These are phyloP conservation scores for Cynopterus sphinx DNA, from an alignment of 2,797 vertebrate species.

Conservation along the genomic window DNA sequence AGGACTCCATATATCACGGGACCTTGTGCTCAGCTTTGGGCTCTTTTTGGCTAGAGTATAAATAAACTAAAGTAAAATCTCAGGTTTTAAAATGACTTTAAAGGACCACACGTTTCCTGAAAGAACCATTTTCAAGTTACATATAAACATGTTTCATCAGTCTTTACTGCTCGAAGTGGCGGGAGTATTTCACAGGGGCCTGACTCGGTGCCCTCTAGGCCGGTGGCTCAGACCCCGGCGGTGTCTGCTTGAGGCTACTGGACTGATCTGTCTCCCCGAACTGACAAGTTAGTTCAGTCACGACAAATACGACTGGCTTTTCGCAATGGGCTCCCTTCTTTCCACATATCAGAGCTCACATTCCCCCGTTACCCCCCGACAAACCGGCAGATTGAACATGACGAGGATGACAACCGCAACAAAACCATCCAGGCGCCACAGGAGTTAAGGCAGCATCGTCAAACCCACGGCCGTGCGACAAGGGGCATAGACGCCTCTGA, in stretches of 20 bases:
- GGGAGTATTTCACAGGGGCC: conserved; percentile 72
- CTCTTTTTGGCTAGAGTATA: conserved; percentile 71
- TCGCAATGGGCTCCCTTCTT: not conserved
- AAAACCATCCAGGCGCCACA: not conserved
- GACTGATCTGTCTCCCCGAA: not conserved
- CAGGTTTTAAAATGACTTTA: conserved; percentile 84
- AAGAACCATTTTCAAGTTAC: conserved; percentile 83
- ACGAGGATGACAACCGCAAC: not conserved
- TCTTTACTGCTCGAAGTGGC: conserved; percentile 77
- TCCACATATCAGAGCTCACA: not conserved
- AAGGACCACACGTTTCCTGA: conserved; percentile 84
- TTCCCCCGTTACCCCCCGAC: not conserved
- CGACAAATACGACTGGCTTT: not conserved
- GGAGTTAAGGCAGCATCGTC: accelerated
- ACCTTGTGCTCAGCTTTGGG: conserved; percentile 64
- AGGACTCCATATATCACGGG: conserved; percentile 79
- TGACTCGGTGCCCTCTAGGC: conserved; percentile 22
- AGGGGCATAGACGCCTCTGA: accelerated
- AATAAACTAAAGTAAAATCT: conserved; percentile 84
- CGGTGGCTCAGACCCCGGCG: not conserved
- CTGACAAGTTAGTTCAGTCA: conserved; percentile 15
- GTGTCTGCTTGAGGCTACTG: not conserved
- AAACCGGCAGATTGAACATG: not conserved
- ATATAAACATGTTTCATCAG: conserved; percentile 84
- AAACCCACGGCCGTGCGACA: accelerated